Evolutionary conservation across 2,113 vertebrate species (phyloP).

Genomic region (Cheilinus undulatus): DNA sequence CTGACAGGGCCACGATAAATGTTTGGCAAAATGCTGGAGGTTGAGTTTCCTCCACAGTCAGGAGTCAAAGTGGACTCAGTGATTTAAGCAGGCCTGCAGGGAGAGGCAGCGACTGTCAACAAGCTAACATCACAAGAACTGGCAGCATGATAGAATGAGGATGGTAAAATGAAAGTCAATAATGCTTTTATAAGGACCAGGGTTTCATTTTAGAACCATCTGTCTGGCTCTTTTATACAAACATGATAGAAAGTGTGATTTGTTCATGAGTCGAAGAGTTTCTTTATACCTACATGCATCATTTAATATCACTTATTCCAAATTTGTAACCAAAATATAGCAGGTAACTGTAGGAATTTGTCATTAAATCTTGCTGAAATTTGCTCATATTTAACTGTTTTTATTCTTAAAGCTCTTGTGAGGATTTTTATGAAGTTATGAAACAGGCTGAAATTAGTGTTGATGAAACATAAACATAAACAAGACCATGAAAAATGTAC

Average conservation of each 20-base stretch:
- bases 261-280: neutral
- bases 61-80: constrained; percentile 18
- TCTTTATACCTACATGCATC: constrained; percentile 9
- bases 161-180: constrained; percentile 39
- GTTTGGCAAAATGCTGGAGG: constrained; percentile 27
- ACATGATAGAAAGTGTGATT: neutral
- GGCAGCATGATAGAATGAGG: constrained; percentile 37
- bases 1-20: neutral
- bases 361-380: neutral
- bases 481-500: too few species aligned
- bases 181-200: constrained; percentile 17
- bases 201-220: constrained; percentile 32
- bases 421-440: too few species aligned
- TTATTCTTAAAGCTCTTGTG: too few species aligned
- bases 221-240: constrained; percentile 15
- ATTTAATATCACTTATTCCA: constrained; percentile 15
- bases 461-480: too few species aligned
- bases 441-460: too few species aligned
- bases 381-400: too few species aligned
- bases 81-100: constrained; percentile 29
- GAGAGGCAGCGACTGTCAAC: constrained; percentile 27
- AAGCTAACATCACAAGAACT: constrained; percentile 30
- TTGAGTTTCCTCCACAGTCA: constrained; percentile 31
- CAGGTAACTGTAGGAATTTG: neutral
- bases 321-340: neutral